These are phyloP conservation scores for Pseudomyrmex gracilis DNA, from an alignment of 1,140 invertebrate genomes.

Conservation along the genomic window DNA sequence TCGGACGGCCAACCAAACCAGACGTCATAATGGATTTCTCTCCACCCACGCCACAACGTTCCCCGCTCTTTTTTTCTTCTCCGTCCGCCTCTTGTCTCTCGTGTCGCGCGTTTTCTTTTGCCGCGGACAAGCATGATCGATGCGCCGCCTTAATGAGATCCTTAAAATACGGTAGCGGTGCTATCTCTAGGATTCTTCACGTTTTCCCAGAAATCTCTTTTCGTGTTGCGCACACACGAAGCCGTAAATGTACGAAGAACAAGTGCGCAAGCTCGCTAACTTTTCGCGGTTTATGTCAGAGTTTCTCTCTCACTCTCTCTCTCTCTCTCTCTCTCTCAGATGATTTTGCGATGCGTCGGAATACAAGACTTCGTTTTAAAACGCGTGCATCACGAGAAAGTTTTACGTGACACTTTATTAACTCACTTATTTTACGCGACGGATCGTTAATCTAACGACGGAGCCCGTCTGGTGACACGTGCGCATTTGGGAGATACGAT, in stretches of 20 bases:
- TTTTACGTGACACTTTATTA: conserved; percentile 50
- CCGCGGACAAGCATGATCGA: conserved; percentile 46
- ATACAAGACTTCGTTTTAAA: neutral
- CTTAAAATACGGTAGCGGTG: conserved; percentile 70
- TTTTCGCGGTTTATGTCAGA: conserved; percentile 14
- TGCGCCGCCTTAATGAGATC: conserved; percentile 73
- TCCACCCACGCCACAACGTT: conserved; percentile 47
- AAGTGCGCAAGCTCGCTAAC: conserved; percentile 17
- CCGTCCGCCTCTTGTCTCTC: neutral
- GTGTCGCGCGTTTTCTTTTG: conserved; percentile 34
- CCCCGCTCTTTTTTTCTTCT: neutral
- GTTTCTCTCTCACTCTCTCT: conserved; percentile 9
- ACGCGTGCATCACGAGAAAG: neutral
- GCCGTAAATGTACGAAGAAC: conserved; percentile 27
- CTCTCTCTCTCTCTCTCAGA: neutral
- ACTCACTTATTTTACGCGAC: conserved; percentile 22
- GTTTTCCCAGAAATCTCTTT: conserved; percentile 35
- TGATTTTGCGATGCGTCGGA: conserved; percentile 7
- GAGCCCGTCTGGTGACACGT: conserved; percentile 5
- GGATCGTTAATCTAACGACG: conserved; percentile 10
- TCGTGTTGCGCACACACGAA: neutral
- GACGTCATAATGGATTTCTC: conserved; percentile 72
- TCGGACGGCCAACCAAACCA: conserved; percentile 25
- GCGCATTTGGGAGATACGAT: conserved; percentile 25
- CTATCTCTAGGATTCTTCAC: neutral